Evolutionary conservation across 1,140 invertebrate genomes (phyloP), one percentile per base, ranked within the genome.

Genomic region (Geopemphigus sp.): DNA sequence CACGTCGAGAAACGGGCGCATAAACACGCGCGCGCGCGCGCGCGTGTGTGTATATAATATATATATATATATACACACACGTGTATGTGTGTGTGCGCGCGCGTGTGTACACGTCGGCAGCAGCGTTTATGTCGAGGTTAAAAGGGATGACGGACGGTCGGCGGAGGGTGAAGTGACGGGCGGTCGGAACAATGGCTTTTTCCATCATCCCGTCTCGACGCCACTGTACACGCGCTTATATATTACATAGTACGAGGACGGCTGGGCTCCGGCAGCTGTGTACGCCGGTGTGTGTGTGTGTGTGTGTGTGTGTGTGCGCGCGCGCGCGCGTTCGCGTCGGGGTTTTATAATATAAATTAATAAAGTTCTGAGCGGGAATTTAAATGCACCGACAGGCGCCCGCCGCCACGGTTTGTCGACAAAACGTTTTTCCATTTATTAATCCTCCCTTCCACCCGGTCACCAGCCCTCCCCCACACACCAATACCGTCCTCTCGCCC

Each of bases 291-390:
- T n/a, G n/a, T n/a, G n/a, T n/a, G n/a, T n/a, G n/a, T n/a, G n/a
- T n/a, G n/a, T n/a, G n/a, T n/a, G n/a, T n/a, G 10, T 70, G 66
- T 70, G 66, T 70, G 66, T 22, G 56, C 4, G 22, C 8, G 56
- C 10, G 56, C 22, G 22, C 12, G 22, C 12, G 56, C 26, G 26
- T 26, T n/a, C 57, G 74, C 56, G 74, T 59, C 57, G 57, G 74
- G 74, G 57, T 78, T 78, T 78, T 63, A 78, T 78, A 78, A 78
- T 78, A 78, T 78, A 78, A 78, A 78, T 78, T 78, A 78, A 78
- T 78, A 78, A 78, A 78, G 74, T 78, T 78, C 74, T 63, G 74
- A 78, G 74, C 74, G 74, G 56, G 74, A 78, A 78, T 78, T 78
- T 78, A 78, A 78, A 78, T 78, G 74, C 74, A 78, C 74, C 74